Conservation (phyloP, 1,140 invertebrate species). For the Drosophila santomea region DNA sequence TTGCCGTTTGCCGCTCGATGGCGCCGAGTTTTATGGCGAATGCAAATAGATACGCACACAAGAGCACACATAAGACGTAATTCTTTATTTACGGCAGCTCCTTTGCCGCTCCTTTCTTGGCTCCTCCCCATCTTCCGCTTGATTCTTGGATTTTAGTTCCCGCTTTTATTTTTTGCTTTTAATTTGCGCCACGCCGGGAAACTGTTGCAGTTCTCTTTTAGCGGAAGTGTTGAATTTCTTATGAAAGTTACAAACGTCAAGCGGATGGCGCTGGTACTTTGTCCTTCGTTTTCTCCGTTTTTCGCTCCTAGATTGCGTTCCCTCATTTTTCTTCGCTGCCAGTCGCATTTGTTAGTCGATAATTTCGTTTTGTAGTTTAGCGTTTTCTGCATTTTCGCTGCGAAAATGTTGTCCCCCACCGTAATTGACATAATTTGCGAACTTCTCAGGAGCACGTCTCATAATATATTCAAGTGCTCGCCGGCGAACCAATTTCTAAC, state of each 20-base stretch:
- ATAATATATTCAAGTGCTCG: conserved; percentile 43
- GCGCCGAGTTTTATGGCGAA: conserved; percentile 69
- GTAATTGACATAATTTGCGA: conserved; percentile 61
- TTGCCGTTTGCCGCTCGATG: conserved; percentile 36
- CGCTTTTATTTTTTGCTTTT: conserved; percentile 15
- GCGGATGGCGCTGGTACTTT: conserved; percentile 18
- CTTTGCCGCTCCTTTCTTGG: conserved; percentile 11
- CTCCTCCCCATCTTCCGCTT: background rate
- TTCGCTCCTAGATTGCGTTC: background rate
- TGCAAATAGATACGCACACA: conserved; percentile 58
- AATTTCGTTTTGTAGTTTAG: conserved; percentile 46
- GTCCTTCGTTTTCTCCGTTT: conserved; percentile 3
- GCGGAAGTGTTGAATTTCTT: conserved; percentile 72
- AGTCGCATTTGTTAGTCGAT: conserved; percentile 51
- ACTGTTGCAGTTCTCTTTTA: conserved; percentile 51
- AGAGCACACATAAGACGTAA: conserved; percentile 53
- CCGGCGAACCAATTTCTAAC: conserved; percentile 30
- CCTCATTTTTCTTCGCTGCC: conserved; percentile 1
- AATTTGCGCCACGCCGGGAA: conserved; percentile 46
- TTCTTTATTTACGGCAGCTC: conserved; percentile 63
- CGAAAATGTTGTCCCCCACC: conserved; percentile 32
- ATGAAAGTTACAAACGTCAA: conserved; percentile 51
- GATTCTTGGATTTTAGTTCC: background rate
- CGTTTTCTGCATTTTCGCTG: conserved; percentile 45
- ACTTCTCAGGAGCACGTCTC: conserved; percentile 35